Evolutionary conservation across 2,888 invertebrate species (phyloP), one percentile per base, ranked within the genome.

Genomic region (Tachina fera): DNA sequence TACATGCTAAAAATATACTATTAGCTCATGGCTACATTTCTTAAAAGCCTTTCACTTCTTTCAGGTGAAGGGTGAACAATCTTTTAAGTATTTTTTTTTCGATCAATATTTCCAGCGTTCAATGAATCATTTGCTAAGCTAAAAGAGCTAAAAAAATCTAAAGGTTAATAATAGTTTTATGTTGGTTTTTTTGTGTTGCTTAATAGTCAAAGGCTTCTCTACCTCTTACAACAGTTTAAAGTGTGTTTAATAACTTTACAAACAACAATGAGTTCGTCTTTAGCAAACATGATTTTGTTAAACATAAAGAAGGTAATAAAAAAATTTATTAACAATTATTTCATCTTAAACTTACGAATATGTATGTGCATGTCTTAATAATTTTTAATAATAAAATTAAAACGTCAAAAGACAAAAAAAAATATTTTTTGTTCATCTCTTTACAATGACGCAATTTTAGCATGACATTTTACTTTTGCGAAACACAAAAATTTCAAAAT

Each of bases 141-240:
- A 41, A 61, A 41, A 22, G 11, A 22, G 9, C 19, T 41, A 31
- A 31, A 31, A 45, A 63, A 45, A 65, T 43, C 63, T 39, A 49
- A 75, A 65, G 63, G 74, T 63, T 53, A 53, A 43, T 11, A 49
- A 63, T n/a, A n/a, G 5, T 56, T 75, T 56, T 16, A 56, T 65
- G 19, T 14, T 51, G 6, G 1, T 14, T 41, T n/a, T 74, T 75
- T 39, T 19, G n/a, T 63, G 19, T 63, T 19, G 19, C 19, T 19
- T 45, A 2, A 60, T 39, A 9, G 1, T 45, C 11, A 63, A 19
- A 45, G 22, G 19, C 14, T 51, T 19, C 22, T 19, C 51, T 19
- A 11, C 22, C 13, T 61, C 43, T 19, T 19, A 61, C 61, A 61
- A 9, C 14, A 2, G 41, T 51, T 53, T 43, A 47, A 51, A 41